Conservation (phyloP, 2,797 vertebrate genomes). For the Megalops cyprinoides region DNA sequence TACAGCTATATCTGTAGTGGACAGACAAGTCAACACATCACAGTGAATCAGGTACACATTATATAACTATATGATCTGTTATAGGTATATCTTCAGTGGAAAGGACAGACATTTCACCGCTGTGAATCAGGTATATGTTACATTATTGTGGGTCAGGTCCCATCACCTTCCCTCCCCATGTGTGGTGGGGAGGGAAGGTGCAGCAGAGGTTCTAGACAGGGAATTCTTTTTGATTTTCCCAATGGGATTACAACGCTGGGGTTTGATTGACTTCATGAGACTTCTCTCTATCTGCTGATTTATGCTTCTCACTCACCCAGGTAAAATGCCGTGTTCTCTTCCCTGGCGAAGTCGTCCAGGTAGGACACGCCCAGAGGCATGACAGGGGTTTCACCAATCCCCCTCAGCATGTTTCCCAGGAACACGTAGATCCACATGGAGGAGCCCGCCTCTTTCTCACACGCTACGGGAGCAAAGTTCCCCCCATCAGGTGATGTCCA, state of each 20-base stretch:
- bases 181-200: not conserved
- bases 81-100: too few relatives aligned
- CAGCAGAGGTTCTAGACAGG: not conserved
- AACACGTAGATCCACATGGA: conserved; percentile 79
- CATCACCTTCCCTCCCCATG: too few relatives aligned
- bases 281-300: not conserved
- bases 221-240: not conserved
- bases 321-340: conserved; percentile 78
- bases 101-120: not conserved
- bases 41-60: not conserved
- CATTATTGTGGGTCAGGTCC: not conserved
- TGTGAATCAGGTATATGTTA: not conserved
- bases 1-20: not conserved
- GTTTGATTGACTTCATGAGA: not conserved
- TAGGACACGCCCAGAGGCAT: conserved; percentile 81
- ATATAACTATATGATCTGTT: too few relatives aligned
- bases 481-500: not conserved
- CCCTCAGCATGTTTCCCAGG: conserved; percentile 79
- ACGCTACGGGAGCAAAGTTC: conserved; percentile 60
- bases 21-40: not conserved
- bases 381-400: conserved; percentile 82
- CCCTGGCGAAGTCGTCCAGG: conserved; percentile 77
- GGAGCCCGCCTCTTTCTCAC: conserved; percentile 70
- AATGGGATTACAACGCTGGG: not conserved
- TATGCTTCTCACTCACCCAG: conserved; percentile 49